A percentile compares a stretch with the other conserved stretches of the same genome.
Conservation (phyloP, 1,140 invertebrate species). For the Vanessa atalanta region DNA sequence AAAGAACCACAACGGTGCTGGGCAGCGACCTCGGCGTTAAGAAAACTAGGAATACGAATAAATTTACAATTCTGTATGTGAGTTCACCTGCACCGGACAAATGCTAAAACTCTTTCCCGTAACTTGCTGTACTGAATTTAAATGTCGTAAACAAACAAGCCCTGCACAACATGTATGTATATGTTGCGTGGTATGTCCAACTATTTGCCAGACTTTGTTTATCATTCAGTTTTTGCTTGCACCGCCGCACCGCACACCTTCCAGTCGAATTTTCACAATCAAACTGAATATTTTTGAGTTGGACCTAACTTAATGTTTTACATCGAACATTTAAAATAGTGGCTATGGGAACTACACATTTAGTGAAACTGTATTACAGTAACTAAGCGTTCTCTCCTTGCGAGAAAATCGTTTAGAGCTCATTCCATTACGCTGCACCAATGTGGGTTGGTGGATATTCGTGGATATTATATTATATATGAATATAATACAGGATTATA, state of each 20-base stretch:
- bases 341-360: not conserved
- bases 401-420: too few species aligned
- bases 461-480: too few species aligned
- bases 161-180: conserved; percentile 49
- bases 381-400: too few species aligned
- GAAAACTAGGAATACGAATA: conserved; percentile 62
- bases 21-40: conserved; percentile 51
- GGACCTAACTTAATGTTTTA: not conserved
- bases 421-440: too few species aligned
- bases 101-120: conserved; percentile 72
- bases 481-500: too few species aligned
- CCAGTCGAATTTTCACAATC: conserved; percentile 24
- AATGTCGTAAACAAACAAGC: conserved; percentile 69
- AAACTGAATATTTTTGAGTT: conserved; percentile 12
- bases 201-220: conserved; percentile 52
- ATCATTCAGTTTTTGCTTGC: conserved; percentile 42
- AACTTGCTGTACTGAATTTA: conserved; percentile 71
- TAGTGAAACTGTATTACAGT: too few species aligned
- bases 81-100: conserved; percentile 71
- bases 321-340: not conserved
- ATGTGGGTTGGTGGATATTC: too few species aligned
- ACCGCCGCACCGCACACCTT: conserved; percentile 22
- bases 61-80: conserved; percentile 77
- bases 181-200: conserved; percentile 39
- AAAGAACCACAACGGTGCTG: conserved; percentile 31